A percentile compares a stretch with the other conserved stretches of the same genome.
These are phyloP conservation scores for Reticulitermes lucifugus DNA, from an alignment of 2,888 invertebrate genomes.

Conservation along the genomic window DNA sequence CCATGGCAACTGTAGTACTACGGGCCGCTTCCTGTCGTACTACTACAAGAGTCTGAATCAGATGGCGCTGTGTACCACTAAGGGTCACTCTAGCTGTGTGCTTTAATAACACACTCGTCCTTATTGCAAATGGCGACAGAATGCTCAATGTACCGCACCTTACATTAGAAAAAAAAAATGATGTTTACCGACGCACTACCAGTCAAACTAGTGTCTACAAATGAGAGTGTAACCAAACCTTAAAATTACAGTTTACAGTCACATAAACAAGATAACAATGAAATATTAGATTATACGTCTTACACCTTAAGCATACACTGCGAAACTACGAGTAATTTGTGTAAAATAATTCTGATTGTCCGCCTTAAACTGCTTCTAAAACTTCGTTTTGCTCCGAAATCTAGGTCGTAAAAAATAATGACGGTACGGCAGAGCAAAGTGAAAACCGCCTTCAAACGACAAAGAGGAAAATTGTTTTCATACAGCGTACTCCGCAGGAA, in stretches of 20 bases:
- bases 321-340: no score
- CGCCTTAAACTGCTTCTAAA: no score
- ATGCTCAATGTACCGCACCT: constrained; percentile 22
- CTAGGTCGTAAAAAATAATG: no score
- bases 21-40: constrained; percentile 27
- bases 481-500: no score
- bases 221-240: constrained; percentile 14
- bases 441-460: no score
- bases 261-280: not conserved
- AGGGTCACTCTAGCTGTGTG: not conserved
- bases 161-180: not conserved
- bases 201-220: not conserved
- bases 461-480: no score
- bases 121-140: constrained; percentile 13
- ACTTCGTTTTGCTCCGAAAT: no score
- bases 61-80: not conserved
- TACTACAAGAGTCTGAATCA: constrained; percentile 16
- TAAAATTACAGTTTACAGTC: not conserved
- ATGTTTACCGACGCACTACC: constrained; percentile 16
- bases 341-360: no score
- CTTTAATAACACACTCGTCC: constrained; percentile 4
- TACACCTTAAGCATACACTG: no score
- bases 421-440: no score
- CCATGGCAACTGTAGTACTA: constrained; percentile 34
- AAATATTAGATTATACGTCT: no score